Percentiles rank a stretch among this genome's conserved stretches.
Evolutionary conservation across 1,140 invertebrate species (phyloP).

Genomic region (Hormaphis cornu): DNA sequence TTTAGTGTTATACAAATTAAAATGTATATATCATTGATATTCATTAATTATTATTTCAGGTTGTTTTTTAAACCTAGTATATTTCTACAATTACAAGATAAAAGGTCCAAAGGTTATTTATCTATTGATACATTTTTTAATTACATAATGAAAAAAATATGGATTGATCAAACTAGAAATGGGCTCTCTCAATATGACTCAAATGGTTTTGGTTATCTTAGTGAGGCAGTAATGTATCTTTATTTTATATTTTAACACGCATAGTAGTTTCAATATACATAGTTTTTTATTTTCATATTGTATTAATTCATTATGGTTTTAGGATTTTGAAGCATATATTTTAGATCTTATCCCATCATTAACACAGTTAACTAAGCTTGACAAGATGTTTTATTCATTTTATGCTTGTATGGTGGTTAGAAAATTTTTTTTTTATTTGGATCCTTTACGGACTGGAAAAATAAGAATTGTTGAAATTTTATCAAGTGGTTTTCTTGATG

Average conservation of each 20-base stretch:
- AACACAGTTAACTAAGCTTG: slow-evolving; percentile 76
- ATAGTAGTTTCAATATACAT: not conserved
- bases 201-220: slow-evolving; percentile 81
- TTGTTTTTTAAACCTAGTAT: slow-evolving; percentile 75
- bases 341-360: slow-evolving; percentile 83
- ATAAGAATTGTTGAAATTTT: slow-evolving; percentile 86
- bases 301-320: not conserved
- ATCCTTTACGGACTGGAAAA: slow-evolving; percentile 74
- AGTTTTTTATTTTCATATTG: not conserved
- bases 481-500: slow-evolving; percentile 82
- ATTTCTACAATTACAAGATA: slow-evolving; percentile 75
- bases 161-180: slow-evolving; percentile 86
- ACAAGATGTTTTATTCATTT: slow-evolving; percentile 90
- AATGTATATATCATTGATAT: no score
- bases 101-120: slow-evolving; percentile 70
- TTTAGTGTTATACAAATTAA: no score
- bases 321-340: slow-evolving; percentile 94
- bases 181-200: slow-evolving; percentile 88
- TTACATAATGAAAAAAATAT: slow-evolving; percentile 89
- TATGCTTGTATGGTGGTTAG: slow-evolving; percentile 91
- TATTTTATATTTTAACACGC: not conserved
- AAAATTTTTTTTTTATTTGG: slow-evolving; percentile 93
- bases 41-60: slow-evolving; percentile 41
- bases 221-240: slow-evolving; percentile 60
- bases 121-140: slow-evolving; percentile 81